Evolutionary conservation across 2,888 invertebrate species (phyloP).

Genomic region (Lasioglossum oenotherae): DNA sequence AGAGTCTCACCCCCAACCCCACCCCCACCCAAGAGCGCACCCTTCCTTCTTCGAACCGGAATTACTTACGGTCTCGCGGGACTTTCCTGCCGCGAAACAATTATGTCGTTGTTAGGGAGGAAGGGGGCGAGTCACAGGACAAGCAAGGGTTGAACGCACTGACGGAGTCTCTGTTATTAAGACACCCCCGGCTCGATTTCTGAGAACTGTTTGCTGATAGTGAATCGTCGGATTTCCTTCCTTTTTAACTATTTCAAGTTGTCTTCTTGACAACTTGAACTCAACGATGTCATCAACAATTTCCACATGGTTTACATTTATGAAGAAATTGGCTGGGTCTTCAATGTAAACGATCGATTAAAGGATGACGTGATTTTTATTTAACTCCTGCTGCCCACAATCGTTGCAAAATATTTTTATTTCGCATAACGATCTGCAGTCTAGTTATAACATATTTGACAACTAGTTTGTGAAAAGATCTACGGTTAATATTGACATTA

Average conservation of each 20-base stretch:
- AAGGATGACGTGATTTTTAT: too few species aligned
- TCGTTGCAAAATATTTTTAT: too few species aligned
- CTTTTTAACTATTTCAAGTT: neutral
- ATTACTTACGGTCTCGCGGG: conserved; percentile 58
- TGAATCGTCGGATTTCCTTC: neutral
- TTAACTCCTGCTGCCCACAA: too few species aligned
- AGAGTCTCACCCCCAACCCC: neutral
- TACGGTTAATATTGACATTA: too few species aligned
- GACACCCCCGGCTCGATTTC: neutral
- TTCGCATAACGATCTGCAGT: too few species aligned
- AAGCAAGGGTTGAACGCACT: neutral
- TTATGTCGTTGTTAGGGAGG: conserved; percentile 33
- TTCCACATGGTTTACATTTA: too few species aligned
- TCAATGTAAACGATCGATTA: too few species aligned
- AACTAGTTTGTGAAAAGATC: too few species aligned
- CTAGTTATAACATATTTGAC: too few species aligned
- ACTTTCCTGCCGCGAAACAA: conserved; percentile 54
- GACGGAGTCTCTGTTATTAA: neutral
- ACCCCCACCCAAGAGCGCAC: neutral
- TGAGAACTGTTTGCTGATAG: neutral
- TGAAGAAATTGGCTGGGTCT: too few species aligned
- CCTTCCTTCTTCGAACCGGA: conserved; percentile 31
- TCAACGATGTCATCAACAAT: too few species aligned
- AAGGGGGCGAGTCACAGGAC: neutral
- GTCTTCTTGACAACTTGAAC: too few species aligned